Evolutionary conservation across 2,797 vertebrate species (phyloP).

Genomic region (Microhierax caerulescens): DNA sequence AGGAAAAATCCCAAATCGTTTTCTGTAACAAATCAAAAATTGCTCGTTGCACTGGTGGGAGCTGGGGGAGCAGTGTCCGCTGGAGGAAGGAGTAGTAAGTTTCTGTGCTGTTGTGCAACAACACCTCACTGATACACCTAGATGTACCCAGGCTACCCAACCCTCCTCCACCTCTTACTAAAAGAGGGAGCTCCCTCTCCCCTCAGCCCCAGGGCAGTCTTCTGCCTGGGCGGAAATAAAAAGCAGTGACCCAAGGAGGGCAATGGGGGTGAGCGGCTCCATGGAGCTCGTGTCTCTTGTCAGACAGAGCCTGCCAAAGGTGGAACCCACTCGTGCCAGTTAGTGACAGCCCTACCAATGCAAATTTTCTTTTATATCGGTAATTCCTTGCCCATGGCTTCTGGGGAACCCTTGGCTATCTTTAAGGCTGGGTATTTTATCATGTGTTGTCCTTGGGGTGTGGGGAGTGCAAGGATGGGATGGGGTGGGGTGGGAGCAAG

Average conservation of each 20-base stretch:
- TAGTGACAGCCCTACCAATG: not conserved
- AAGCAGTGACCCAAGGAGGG: not conserved
- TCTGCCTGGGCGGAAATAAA: not conserved
- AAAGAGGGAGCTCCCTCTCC: not conserved
- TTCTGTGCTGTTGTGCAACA: not conserved
- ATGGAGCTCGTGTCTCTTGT: not conserved
- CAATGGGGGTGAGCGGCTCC: not conserved
- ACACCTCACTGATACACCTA: not conserved
- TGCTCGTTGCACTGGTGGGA: not conserved
- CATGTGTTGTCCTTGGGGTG: fast-evolving
- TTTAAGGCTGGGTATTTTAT: not conserved
- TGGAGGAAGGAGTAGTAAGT: not conserved
- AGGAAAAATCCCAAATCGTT: not conserved
- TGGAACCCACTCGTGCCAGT: not conserved
- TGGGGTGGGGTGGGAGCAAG: not conserved
- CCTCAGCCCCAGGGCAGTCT: not conserved
- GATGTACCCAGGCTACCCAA: not conserved
- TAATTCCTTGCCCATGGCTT: not conserved
- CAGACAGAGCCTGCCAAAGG: not conserved
- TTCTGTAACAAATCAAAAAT: not conserved
- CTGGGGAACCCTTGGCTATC: not conserved
- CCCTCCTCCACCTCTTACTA: not conserved
- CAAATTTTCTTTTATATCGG: not conserved
- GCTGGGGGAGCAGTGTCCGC: fast-evolving
- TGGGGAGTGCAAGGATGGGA: fast-evolving